Evolutionary conservation across 1,140 invertebrate genomes (phyloP), one percentile per base, ranked within the genome.

Genomic region (Ceratina australensis): DNA sequence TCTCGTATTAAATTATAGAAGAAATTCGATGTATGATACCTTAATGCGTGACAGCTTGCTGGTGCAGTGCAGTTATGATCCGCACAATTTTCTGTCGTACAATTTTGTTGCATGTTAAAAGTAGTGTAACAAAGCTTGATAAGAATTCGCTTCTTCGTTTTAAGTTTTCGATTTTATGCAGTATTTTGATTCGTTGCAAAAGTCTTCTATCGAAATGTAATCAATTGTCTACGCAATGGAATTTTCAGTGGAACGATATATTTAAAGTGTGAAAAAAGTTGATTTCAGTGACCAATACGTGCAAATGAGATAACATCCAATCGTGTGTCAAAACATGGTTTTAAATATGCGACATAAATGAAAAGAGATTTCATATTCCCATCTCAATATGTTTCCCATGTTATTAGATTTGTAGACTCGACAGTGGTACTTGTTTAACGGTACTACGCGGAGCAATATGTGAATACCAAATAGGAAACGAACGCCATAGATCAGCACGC

Each of bases 401-500:
- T 54, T 73, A 73, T 65, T 65, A 26, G n/a, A 28, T 73, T 61
- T 61, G 22, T 7, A 28, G n/a, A n/a, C 16, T 3, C 18, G 1
- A 16, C n/a, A n/a, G 1, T 16, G 24, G 42, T 22, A 73, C 26
- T 73, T 56, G 72, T 73, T 73, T 65, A 73, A 73, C 24, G 20
- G 18, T 16, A 10, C 20, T 16, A 12, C 28, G 16, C 20, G 8
- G 16, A 15, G 28, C 61, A 65, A 73, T 64, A 73, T 56, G 72
- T 47, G 28, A 73, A 64, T 73, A 65, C 61, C 72, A 73, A 73
- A 65, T 73, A 56, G 72, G 20, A 16, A 15, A 15, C 49, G 24
- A 33, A 59, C 50, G 50, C 59, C 42, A 65, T 73, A 73, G 49
- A 73, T 73, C 60, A 65, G 49, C 50, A 47, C 50, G 20, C 22